Percentiles rank a stretch among this genome's conserved stretches.
These are phyloP conservation scores for Danio aesculapii DNA, from an alignment of 2,797 vertebrate species.

Conservation along the genomic window DNA sequence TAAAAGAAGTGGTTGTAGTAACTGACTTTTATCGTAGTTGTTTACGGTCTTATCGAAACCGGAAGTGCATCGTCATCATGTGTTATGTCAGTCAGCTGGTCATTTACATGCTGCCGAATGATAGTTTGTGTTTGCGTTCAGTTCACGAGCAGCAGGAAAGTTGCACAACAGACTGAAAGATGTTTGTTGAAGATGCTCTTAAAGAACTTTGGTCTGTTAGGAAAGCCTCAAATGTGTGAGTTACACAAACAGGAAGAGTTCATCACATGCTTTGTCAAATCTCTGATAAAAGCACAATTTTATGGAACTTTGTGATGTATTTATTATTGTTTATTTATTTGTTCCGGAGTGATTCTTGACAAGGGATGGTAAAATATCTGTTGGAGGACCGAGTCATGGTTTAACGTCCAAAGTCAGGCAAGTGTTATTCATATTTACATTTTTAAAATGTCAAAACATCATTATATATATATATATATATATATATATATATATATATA, in stretches of 20 bases:
- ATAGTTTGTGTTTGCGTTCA: slow-evolving; percentile 3
- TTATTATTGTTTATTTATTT: not conserved
- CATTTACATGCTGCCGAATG: not conserved
- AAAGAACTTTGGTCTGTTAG: slow-evolving; percentile 21
- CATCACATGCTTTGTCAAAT: slow-evolving; percentile 40
- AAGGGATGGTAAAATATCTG: not conserved
- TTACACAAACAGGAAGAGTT: slow-evolving; percentile 10
- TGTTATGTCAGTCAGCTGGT: slow-evolving; percentile 48
- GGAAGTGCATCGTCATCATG: slow-evolving; percentile 33
- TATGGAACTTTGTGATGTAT: not conserved
- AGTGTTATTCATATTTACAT: no score
- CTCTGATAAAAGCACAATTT: not conserved
- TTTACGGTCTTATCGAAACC: not conserved
- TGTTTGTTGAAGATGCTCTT: not conserved
- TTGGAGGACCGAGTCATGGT: not conserved
- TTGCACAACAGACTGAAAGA: slow-evolving; percentile 16
- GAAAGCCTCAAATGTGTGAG: slow-evolving; percentile 3
- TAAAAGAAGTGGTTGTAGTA: accelerated
- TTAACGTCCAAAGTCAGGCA: not conserved
- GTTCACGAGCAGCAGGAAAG: not conserved
- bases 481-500: no score
- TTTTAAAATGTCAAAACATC: no score
- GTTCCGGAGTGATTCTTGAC: slow-evolving; percentile 5
- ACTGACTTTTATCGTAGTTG: slow-evolving; percentile 22
- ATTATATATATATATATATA: no score